phyloP scores from a whole-genome alignment of 2,797 vertebrate species.

The Eulemur coronatus region DNA sequence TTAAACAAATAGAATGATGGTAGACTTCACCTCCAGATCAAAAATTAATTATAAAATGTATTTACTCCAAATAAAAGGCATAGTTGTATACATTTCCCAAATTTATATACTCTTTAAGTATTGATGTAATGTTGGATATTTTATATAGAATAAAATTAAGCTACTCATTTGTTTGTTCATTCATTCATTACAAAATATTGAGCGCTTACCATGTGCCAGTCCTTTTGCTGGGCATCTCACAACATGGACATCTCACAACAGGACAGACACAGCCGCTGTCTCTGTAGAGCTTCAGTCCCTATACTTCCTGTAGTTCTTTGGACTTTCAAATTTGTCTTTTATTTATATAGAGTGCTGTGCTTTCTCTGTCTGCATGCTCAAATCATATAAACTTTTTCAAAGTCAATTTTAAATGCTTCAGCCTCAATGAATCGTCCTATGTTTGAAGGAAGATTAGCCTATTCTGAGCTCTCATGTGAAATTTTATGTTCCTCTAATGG shows the following conservation, averaged over 20 bases:
- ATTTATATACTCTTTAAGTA: neutral
- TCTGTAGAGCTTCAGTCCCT: neutral
- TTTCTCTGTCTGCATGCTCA: neutral
- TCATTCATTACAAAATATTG: neutral
- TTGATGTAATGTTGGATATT: neutral
- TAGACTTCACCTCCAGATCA: neutral
- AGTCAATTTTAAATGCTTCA: slow-evolving; percentile 48
- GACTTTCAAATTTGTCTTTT: neutral
- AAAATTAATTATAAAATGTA: neutral
- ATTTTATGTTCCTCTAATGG: slow-evolving; percentile 26
- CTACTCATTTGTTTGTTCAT: neutral
- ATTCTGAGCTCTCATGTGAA: slow-evolving; percentile 12
- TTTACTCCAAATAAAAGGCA: neutral
- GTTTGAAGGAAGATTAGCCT: neutral
- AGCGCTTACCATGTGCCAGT: neutral
- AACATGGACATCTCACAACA: neutral
- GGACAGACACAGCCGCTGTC: neutral
- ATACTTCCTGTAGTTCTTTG: neutral
- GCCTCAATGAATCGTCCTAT: neutral
- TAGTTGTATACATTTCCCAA: neutral
- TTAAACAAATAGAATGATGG: neutral
- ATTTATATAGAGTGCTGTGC: neutral
- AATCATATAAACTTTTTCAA: neutral
- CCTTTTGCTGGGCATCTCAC: neutral
- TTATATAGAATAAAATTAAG: neutral